Percentiles rank a stretch among this genome's conserved stretches.
Evolutionary conservation across 2,797 vertebrate species (phyloP).

Genomic region (Alca torda): DNA sequence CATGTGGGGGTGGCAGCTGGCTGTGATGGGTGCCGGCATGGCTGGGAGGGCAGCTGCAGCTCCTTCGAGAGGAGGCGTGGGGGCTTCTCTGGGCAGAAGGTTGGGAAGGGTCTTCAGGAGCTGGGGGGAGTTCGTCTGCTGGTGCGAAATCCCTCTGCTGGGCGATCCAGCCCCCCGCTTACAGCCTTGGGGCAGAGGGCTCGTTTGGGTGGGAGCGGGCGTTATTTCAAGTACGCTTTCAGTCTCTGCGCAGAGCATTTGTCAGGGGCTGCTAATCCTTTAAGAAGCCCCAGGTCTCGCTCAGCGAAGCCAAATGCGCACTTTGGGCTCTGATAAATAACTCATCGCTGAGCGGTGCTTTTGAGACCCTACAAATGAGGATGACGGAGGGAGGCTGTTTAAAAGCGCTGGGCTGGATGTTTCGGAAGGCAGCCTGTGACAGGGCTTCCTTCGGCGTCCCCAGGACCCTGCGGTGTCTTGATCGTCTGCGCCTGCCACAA

Average conservation of each 20-base stretch:
- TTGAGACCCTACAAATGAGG: not conserved
- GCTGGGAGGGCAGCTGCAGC: not conserved
- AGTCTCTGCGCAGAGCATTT: not conserved
- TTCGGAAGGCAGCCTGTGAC: not conserved
- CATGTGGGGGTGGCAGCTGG: not conserved
- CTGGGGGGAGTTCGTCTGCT: not conserved
- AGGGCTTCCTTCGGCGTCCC: not conserved
- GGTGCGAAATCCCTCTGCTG: accelerated
- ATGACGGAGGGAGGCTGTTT: not conserved
- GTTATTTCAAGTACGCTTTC: not conserved
- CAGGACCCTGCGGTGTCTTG: not conserved
- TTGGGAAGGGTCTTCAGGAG: not conserved
- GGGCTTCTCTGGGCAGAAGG: not conserved
- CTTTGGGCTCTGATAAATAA: not conserved
- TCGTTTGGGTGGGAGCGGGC: accelerated
- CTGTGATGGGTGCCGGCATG: accelerated
- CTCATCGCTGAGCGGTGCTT: not conserved
- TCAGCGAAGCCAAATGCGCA: not conserved
- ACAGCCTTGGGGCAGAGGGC: not conserved
- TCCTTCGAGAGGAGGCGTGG: accelerated
- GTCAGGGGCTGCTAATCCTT: not conserved
- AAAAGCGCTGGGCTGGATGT: not conserved
- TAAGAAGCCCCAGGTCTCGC: not conserved
- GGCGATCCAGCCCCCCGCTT: not conserved
- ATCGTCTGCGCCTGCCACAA: not conserved